A percentile compares a stretch with the other conserved stretches of the same genome.
phyloP scores from a whole-genome alignment of 2,888 invertebrate genomes.

The Aleiodes alternator region DNA sequence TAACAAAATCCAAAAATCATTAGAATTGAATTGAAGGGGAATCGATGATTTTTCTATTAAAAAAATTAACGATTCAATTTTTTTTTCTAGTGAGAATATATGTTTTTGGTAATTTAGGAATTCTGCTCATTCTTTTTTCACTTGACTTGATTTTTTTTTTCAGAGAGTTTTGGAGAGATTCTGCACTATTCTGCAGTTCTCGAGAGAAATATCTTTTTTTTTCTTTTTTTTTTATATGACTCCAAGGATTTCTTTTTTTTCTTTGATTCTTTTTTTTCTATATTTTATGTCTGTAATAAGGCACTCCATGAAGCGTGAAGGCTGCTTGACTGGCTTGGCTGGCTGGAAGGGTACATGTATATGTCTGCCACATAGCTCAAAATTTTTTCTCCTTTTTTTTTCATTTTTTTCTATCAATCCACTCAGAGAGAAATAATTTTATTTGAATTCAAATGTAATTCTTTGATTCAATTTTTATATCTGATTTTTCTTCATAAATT shows the following conservation, averaged over 20 bases:
- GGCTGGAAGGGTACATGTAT: conserved; percentile 66
- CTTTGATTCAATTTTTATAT: no score
- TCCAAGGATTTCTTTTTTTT: neutral
- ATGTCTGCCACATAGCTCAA: conserved; percentile 43
- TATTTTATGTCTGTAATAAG: conserved; percentile 58
- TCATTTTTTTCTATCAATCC: neutral
- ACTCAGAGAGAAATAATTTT: no score
- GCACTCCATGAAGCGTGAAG: conserved; percentile 71
- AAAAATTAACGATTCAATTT: neutral
- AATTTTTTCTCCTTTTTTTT: neutral
- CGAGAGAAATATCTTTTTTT: conserved; percentile 1
- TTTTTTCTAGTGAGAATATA: neutral
- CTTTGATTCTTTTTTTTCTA: conserved; percentile 48
- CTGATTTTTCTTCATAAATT: no score
- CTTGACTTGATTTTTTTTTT: conserved; percentile 52
- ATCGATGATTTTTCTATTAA: neutral
- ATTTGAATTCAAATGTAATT: no score
- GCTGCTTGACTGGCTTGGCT: conserved; percentile 51
- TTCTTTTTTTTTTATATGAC: neutral
- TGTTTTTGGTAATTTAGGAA: neutral
- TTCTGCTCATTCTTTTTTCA: conserved; percentile 24
- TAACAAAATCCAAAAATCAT: conserved; percentile 45
- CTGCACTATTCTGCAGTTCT: no score
- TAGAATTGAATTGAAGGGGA: conserved; percentile 58
- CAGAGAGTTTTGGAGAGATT: no score